Evolutionary conservation across 2,888 invertebrate species (phyloP), one percentile per base, ranked within the genome.

Genomic region (Tipula lateralis): DNA sequence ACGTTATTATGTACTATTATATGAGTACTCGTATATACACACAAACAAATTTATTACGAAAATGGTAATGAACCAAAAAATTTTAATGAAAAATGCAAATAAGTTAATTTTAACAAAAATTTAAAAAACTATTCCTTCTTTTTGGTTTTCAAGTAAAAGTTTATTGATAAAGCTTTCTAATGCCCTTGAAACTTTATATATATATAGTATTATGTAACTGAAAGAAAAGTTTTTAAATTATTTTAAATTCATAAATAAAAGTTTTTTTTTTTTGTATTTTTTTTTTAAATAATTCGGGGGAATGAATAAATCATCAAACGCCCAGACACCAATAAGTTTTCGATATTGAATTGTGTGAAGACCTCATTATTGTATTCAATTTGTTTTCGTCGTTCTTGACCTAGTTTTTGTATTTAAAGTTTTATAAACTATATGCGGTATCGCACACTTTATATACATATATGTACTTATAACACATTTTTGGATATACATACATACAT

Each of bases 21-120:
- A 24, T 66, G 13, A n/a, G 66, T 66, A 66, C 3, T 12, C 9
- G 66, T 44, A 24, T 66, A 3, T 24, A n/a, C 44, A 44, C 44
- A 44, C 44, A 36, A 5, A 36, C 1, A 16, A n/a, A 66, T 19
- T 66, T 66, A 24, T 66, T 66, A 66, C 66, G 2, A 66, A 66
- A 66, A 66, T 66, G 66, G 66, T 66, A 66, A 66, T 66, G 66
- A 66, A 66, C 66, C 66, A 66, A 66, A 66, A 66, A 24, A 66
- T 7, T 66, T 66, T 66, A 66, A 66, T 66, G 66, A 24, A 66
- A 66, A 66, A 66, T 66, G 66, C 24, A 66, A 66, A 66, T 66
- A 66, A 66, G 44, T 16, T 6, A 50, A 50, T 16, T 50, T 50
- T 16, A 16, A 44, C 44, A 2, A 44, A 44, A 44, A 66, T 66